phyloP scores from a whole-genome alignment of 1,140 invertebrate species.

The Lepidostoma basale region DNA sequence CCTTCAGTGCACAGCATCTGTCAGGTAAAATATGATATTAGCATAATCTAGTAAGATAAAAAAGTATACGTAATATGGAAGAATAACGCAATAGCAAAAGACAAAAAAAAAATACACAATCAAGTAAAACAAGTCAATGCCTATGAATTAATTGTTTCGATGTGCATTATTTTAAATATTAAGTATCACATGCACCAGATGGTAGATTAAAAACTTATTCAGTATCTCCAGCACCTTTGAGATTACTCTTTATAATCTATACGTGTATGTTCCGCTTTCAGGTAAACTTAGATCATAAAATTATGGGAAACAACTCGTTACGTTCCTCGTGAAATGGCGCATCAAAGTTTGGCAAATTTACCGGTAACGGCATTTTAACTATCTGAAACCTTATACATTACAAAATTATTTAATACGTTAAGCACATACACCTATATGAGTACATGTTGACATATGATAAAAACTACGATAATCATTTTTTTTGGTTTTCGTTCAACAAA shows the following conservation, averaged over 20 bases:
- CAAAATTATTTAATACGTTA: not conserved
- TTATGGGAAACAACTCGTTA: constrained; percentile 13
- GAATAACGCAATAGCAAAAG: too few relatives aligned
- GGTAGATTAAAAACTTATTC: not conserved
- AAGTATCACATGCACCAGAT: not conserved
- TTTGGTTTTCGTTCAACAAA: not conserved
- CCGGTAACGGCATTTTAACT: constrained; percentile 22
- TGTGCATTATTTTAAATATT: not conserved
- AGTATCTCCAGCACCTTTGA: not conserved
- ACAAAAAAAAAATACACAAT: too few relatives aligned
- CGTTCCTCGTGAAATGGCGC: not conserved
- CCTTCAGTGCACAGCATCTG: too few relatives aligned
- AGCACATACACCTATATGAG: not conserved
- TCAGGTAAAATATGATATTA: too few relatives aligned
- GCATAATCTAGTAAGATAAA: too few relatives aligned
- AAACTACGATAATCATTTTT: too few relatives aligned
- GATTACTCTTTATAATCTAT: not conserved
- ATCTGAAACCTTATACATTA: constrained; percentile 7
- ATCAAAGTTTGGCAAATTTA: constrained; percentile 18
- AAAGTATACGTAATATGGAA: too few relatives aligned
- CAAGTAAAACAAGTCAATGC: too few relatives aligned
- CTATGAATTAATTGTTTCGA: not conserved
- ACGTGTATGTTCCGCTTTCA: not conserved
- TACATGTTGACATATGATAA: too few relatives aligned
- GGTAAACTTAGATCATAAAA: constrained; percentile 17